phyloP scores from a whole-genome alignment of 2,888 invertebrate species.

The Ferrisia virgata region DNA sequence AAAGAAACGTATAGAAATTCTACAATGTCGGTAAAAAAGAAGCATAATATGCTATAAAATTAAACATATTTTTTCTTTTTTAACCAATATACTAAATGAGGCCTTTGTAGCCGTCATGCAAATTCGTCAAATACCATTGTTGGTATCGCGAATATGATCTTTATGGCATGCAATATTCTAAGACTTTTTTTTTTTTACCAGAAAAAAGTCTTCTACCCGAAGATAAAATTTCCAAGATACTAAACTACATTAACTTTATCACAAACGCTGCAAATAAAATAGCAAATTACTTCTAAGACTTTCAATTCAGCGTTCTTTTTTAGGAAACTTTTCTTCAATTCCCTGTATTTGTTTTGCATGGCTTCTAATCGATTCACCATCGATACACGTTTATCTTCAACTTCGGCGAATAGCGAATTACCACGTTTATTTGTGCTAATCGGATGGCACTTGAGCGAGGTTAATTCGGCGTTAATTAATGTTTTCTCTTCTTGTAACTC shows the following conservation, averaged over 20 bases:
- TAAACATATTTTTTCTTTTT: conserved; percentile 26
- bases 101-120: conserved; percentile 2
- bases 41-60: conserved; percentile 25
- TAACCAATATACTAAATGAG: conserved; percentile 1
- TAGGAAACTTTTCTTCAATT: conserved; percentile 48
- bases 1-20: background rate
- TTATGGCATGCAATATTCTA: conserved; percentile 13
- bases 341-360: conserved; percentile 48
- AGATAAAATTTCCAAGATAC: background rate
- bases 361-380: conserved; percentile 48
- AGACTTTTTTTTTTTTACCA: background rate
- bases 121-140: background rate
- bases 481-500: conserved; percentile 49
- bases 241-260: conserved; percentile 44
- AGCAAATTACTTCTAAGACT: conserved; percentile 44
- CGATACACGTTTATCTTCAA: conserved; percentile 50
- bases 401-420: conserved; percentile 52
- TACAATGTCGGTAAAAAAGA: conserved; percentile 35
- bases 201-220: background rate
- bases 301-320: conserved; percentile 42
- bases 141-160: background rate
- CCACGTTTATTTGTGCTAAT: conserved; percentile 49
- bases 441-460: conserved; percentile 47
- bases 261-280: conserved; percentile 44
- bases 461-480: conserved; percentile 49